Conservation (phyloP, 1,140 invertebrate species). For the Phocides pigmalion region DNA sequence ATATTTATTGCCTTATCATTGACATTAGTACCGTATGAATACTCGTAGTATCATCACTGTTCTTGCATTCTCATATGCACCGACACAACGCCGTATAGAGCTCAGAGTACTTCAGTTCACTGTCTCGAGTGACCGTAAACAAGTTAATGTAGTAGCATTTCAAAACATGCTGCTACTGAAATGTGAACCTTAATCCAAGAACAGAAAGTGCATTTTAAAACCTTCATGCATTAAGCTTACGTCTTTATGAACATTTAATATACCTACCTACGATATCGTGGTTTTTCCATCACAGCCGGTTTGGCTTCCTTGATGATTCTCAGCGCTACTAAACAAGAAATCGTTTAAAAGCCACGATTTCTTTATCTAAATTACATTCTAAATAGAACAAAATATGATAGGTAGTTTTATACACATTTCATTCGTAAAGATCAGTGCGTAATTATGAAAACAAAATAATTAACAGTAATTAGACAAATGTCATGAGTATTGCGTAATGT, state of each 20-base stretch:
- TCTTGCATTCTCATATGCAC: slow-evolving; percentile 3
- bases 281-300: slow-evolving; percentile 50
- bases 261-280: slow-evolving; percentile 35
- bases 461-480: too few relatives aligned
- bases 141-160: slow-evolving; percentile 8
- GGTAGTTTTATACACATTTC: too few relatives aligned
- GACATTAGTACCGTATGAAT: background rate
- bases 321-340: slow-evolving; percentile 11
- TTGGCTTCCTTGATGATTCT: slow-evolving; percentile 38
- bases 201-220: slow-evolving; percentile 1
- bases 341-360: background rate
- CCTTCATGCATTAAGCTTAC: slow-evolving; percentile 2
- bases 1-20: background rate
- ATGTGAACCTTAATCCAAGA: background rate
- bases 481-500: too few relatives aligned
- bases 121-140: slow-evolving; percentile 23
- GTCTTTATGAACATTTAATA: slow-evolving; percentile 6
- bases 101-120: background rate
- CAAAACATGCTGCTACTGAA: background rate
- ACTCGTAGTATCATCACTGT: slow-evolving; percentile 1
- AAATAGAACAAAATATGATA: too few relatives aligned
- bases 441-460: too few relatives aligned
- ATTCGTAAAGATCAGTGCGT: too few relatives aligned
- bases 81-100: background rate
- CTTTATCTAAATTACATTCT: background rate